These are phyloP conservation scores for Oxyteleia sp. DNA, from an alignment of 2,888 invertebrate genomes.

Conservation along the genomic window DNA sequence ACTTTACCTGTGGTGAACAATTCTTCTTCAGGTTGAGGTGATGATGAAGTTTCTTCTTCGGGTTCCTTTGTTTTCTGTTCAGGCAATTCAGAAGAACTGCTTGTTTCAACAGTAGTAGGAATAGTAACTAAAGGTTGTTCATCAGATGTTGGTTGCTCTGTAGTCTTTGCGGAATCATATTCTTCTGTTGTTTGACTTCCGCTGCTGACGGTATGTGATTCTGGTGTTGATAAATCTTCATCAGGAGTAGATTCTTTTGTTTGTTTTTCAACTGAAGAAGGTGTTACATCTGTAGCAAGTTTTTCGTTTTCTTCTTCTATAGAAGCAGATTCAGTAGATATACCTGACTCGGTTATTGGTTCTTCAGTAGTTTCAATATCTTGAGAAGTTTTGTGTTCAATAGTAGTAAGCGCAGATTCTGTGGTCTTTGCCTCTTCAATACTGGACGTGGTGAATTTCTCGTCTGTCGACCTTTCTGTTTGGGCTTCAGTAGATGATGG, in stretches of 20 bases:
- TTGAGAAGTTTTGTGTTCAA: no score
- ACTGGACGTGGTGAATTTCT: slow-evolving; percentile 21
- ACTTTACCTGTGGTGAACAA: neutral
- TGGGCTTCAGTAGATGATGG: slow-evolving; percentile 19
- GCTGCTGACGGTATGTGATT: no score
- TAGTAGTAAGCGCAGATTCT: slow-evolving; percentile 36
- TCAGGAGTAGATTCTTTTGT: no score
- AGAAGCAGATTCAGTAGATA: no score
- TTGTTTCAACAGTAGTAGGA: slow-evolving; percentile 44
- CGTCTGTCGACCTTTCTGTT: slow-evolving; percentile 25
- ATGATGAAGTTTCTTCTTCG: slow-evolving; percentile 46
- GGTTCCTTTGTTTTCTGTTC: slow-evolving; percentile 27
- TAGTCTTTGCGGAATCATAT: no score
- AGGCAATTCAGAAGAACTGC: slow-evolving; percentile 27
- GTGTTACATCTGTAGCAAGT: no score
- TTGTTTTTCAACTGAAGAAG: no score
- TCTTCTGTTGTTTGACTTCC: no score
- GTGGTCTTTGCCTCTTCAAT: slow-evolving; percentile 63
- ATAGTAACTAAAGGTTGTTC: slow-evolving; percentile 47
- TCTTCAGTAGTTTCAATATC: no score
- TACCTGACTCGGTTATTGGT: no score
- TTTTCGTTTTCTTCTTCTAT: no score
- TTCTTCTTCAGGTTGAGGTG: slow-evolving; percentile 50
- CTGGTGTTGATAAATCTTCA: no score
- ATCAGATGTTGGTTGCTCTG: slow-evolving; percentile 66